Base-by-base conservation (phyloP, 2,888 invertebrate species). In the Drosophila percnosoma region DNA sequence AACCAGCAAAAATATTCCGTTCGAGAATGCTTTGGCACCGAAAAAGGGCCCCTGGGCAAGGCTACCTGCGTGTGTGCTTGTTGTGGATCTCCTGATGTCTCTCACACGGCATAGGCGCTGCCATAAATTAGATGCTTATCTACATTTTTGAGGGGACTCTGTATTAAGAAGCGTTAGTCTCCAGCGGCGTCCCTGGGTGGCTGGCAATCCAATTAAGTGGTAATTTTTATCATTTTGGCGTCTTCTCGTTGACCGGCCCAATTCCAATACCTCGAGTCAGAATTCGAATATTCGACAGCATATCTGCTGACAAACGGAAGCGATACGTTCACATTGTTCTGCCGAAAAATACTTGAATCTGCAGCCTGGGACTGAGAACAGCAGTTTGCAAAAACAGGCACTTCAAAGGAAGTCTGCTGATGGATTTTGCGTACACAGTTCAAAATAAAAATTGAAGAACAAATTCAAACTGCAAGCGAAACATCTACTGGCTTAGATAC, bases 51-150 rank as follows among this genome's bases (percentile, higher is more conserved):
- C 29, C 40, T 58, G 70, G 58, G 15, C 57, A 45, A 49, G 52
- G 38, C 80, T 85, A 76, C 78, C 90, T 85, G 85, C 63, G 48
- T 68, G 59, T 34, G 21, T 27, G 21, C 21, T 21, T 29, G 10
- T 15, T 11, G 53, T 65, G 42, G 57, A 69, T 67, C 64, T 63
- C 38, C 55, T 27, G 60, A 59, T 59, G 73, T 80, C 21, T 57
- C 42, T 86, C 80, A 79, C 70, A 75, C 73, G 82, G 64, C 65
- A 80, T 70, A 89, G 80, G 75, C 72, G 73, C 86, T 78, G 89
- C 88, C 73, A 87, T 87, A 87, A 87, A 87, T 87, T 90, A 90
- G 87, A 87, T 90, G 73, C 71, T 87, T 87, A 87, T 87, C 87
- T 49, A 60, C 33, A 49, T 57, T 52, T 65, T 61, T 45, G 52